A percentile compares a stretch with the other conserved stretches of the same genome.
phyloP scores from a whole-genome alignment of 64 coral and sea anemone genomes.

The Porites australiensis region DNA sequence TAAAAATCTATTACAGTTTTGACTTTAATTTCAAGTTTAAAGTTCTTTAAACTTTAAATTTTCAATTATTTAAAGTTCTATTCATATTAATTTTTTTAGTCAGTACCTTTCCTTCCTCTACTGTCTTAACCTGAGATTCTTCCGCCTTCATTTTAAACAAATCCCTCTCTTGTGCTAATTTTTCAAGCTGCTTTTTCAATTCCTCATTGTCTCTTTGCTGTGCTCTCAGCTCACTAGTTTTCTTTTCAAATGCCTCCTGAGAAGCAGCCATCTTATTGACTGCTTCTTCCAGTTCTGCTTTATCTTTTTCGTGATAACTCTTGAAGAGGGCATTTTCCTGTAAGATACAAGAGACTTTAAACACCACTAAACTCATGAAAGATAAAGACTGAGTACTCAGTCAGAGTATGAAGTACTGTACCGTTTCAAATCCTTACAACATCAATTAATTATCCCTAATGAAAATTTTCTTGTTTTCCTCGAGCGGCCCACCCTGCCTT shows the following conservation, averaged over 20 bases:
- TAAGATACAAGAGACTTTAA: too few species aligned
- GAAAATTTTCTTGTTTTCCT: too few species aligned
- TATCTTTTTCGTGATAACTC: background rate
- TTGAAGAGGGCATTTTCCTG: conserved; percentile 3
- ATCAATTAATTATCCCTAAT: too few species aligned
- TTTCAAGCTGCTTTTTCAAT: background rate
- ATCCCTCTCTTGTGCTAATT: conserved; percentile 3
- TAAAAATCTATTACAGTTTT: too few species aligned
- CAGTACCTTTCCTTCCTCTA: background rate
- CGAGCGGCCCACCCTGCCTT: too few species aligned
- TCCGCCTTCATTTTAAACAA: background rate
- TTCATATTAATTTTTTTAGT: background rate
- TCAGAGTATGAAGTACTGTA: too few species aligned
- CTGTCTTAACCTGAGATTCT: background rate
- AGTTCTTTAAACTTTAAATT: too few species aligned
- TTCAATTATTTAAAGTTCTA: background rate
- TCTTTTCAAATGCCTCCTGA: background rate
- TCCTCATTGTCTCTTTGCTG: background rate
- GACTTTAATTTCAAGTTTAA: too few species aligned
- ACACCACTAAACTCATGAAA: too few species aligned
- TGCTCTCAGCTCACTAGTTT: background rate
- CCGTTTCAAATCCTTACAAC: too few species aligned
- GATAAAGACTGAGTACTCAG: too few species aligned
- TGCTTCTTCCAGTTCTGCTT: background rate
- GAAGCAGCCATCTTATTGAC: background rate